Percentiles rank a stretch among this genome's conserved stretches.
phyloP scores from a whole-genome alignment of 2,888 invertebrate species.

The Allacma fusca region DNA sequence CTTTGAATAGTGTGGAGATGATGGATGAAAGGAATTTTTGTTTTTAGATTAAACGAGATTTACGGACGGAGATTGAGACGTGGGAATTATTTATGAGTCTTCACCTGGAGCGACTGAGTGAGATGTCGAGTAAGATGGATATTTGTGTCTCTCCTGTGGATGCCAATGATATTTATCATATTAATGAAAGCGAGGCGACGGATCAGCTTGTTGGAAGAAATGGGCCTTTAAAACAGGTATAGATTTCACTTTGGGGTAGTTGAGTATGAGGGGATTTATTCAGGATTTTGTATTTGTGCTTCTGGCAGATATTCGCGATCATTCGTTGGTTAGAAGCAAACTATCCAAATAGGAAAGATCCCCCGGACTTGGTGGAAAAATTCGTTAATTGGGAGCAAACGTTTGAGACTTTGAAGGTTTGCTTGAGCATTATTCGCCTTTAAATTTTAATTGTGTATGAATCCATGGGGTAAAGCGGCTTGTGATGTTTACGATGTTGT shows the following conservation, averaged over 20 bases:
- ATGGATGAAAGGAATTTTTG: background rate
- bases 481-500: constrained; percentile 4
- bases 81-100: constrained; percentile 53
- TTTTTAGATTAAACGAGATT: constrained; percentile 44
- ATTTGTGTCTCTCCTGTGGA: constrained; percentile 27
- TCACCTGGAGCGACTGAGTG: constrained; percentile 48
- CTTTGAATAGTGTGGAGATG: background rate
- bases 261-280: background rate
- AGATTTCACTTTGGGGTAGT: background rate
- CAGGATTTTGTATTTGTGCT: background rate
- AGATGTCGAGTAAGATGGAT: constrained; percentile 31
- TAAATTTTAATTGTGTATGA: too few relatives aligned
- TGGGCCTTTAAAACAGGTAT: constrained; percentile 53
- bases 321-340: constrained; percentile 55
- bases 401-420: constrained; percentile 52
- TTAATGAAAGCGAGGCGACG: constrained; percentile 50
- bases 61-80: constrained; percentile 53
- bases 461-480: background rate
- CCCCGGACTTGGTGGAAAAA: constrained; percentile 55
- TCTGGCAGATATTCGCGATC: constrained; percentile 49
- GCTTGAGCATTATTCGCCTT: constrained; percentile 5
- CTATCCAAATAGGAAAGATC: constrained; percentile 43
- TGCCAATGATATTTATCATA: constrained; percentile 47
- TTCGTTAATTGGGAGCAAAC: constrained; percentile 59
- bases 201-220: constrained; percentile 43